Base-by-base conservation (phyloP, 2,888 invertebrate genomes). In the Bruchidius siliquastri region DNA sequence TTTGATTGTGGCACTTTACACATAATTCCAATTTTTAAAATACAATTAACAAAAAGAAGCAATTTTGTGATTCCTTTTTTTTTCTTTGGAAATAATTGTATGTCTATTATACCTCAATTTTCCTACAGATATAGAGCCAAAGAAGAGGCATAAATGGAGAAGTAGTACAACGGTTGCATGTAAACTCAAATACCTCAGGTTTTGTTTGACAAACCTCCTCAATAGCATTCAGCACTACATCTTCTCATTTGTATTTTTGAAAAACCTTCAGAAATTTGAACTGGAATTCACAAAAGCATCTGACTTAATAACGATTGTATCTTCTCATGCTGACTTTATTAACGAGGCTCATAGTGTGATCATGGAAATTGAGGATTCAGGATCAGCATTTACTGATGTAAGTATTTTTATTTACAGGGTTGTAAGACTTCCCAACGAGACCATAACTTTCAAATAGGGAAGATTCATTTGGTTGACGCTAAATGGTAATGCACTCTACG, bases 201-300 rank as follows among this genome's bases (percentile, higher is more conserved):
- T 86, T 74, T 79, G 80, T 21, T 74, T 86, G 32, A 77, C 84
- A 0, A 84, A 85, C 74, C 74, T 84, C 8, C 77, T 86, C 21
- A 84, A 83, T 71, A 83, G 79, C 67, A 79, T 86, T 18, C 85
- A 86, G 67, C 86, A 86, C 78, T 86, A 85, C 74, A 78, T 86
- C 10, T 81, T 86, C 32, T 85, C 85, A 0, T 85, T 83, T 72
- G 78, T 84, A 13, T 84, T 83, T 72, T 77, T 77, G 20, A 84
- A 82, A 70, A 78, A 78, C 72, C 73, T 81, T 6, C 77, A 76
- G 20, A 81, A 82, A 71, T 86, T 86, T 72, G 83, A 85, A 49
- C 73, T 82, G 67, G 82, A 84, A 75, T 84, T 86, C 20, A 83
- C 85, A 66, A 82, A 81, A 69, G 82, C 86, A 0, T 79, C 81